Base-by-base conservation (phyloP, 2,888 invertebrate genomes). In the Lochmaea crataegi region DNA sequence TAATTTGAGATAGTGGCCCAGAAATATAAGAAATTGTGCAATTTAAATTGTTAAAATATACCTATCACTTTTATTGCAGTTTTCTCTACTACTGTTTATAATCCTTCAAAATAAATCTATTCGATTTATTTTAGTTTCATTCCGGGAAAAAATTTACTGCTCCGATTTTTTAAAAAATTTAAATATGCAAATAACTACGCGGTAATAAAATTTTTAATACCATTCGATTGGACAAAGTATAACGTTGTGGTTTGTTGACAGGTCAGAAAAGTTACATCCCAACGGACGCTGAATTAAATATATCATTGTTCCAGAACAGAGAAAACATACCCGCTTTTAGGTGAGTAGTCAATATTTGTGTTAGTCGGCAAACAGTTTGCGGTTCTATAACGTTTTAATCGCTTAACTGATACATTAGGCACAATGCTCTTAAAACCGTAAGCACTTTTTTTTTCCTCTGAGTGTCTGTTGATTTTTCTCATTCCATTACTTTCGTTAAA, bases 191-290 rank as follows among this genome's bases (percentile, higher is more conserved):
- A 68, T 51, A 16, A 7, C 41, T 14, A 51, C 56, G 26, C 42
- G 10, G 12, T 12, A 2, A 51, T 67, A 22, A 56, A 57, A 65
- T 61, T 69, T 72, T 68, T 72, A 58, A 72, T 48, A 48, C 26
- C 14, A 72, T 58, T 71, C 61, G 65, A 72, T 67, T 58, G 66
- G 69, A 69, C 32, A 56, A 58, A 65, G 57, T 75, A 72, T 77
- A 80, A 79, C 78, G 76, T 73, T 78, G 77, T 72, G 79, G 79
- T 80, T 81, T 82, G 78, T 80, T 81, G 79, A 78, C 79, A 81
- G 79, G 78, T 72, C 72, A 72, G 60, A 77, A 65, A 65, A 65
- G 66, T 71, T 65, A 66, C 65, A 76, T 69, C 72, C 70, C 74
- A 77, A 76, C 71, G 73, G 79, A 74, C 78, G 79, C 77, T 64